A percentile compares a stretch with the other conserved stretches of the same genome.
Conservation (phyloP, 2,888 invertebrate species). For the Osmoderma eremita region DNA sequence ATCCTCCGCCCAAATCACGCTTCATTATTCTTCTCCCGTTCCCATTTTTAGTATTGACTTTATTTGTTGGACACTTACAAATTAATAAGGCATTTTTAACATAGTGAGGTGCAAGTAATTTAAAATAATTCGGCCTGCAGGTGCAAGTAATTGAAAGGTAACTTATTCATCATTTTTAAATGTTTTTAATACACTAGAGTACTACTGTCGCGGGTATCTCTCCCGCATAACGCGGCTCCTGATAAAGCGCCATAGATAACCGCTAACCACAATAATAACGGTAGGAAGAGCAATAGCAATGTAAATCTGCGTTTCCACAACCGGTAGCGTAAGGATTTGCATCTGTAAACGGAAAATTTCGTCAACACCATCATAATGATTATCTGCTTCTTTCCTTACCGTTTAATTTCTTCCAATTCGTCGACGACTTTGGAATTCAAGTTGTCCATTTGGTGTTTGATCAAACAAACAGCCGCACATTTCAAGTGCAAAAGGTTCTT, state of each 20-base stretch:
- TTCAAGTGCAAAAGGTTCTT: constrained; percentile 43
- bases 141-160: too few species aligned
- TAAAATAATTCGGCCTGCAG: background rate
- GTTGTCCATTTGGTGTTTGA: constrained; percentile 43
- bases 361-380: background rate
- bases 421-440: constrained; percentile 33
- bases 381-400: constrained; percentile 17
- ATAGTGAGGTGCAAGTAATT: background rate
- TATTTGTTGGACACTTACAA: constrained; percentile 6
- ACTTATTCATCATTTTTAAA: too few species aligned
- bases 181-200: constrained; percentile 16
- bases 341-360: constrained; percentile 30
- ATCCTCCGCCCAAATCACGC: too few species aligned
- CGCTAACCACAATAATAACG: constrained; percentile 43
- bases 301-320: constrained; percentile 27
- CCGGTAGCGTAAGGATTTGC: constrained; percentile 34
- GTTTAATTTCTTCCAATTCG: constrained; percentile 25
- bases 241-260: constrained; percentile 45
- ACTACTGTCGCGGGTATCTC: constrained; percentile 10
- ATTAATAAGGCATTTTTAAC: background rate
- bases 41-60: background rate
- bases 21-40: too few species aligned
- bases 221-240: constrained; percentile 43
- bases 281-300: constrained; percentile 37
- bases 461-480: constrained; percentile 44